phyloP scores from a whole-genome alignment of 2,113 vertebrate genomes.

The Synodontis membranacea region DNA sequence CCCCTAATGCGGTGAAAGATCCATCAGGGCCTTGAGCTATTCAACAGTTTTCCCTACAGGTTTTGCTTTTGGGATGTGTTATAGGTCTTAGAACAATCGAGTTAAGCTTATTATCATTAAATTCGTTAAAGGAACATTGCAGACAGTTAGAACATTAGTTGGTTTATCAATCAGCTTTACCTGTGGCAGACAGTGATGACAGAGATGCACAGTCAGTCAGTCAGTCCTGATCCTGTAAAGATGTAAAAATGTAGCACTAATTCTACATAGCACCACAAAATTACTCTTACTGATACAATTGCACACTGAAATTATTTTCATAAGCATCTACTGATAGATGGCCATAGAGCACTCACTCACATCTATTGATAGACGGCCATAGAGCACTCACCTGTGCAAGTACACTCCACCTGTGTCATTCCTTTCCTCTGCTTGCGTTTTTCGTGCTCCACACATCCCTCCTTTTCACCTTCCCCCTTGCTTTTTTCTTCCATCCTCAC shows the following conservation, averaged over 20 bases:
- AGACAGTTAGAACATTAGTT: not conserved
- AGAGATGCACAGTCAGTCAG: not conserved
- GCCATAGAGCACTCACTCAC: slow-evolving; percentile 63
- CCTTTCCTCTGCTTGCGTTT: slow-evolving; percentile 17
- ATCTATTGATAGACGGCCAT: not conserved
- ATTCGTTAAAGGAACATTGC: not conserved
- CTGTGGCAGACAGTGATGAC: slow-evolving; percentile 21
- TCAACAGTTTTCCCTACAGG: slow-evolving; percentile 32
- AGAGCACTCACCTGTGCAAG: slow-evolving; percentile 69
- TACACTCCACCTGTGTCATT: slow-evolving; percentile 56
- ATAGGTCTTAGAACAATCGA: not conserved
- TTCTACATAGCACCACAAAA: not conserved
- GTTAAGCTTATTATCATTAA: not conserved
- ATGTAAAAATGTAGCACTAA: slow-evolving; percentile 6
- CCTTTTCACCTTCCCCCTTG: slow-evolving; percentile 39
- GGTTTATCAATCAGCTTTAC: slow-evolving; percentile 18
- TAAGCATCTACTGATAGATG: not conserved
- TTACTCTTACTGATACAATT: not conserved
- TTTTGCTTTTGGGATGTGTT: not conserved
- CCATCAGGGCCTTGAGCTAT: slow-evolving; percentile 38
- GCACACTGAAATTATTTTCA: not conserved
- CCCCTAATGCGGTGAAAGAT: slow-evolving; percentile 20
- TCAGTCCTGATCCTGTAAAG: slow-evolving; percentile 29
- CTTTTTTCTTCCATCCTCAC: slow-evolving; percentile 47
- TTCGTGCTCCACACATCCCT: slow-evolving; percentile 9